Percentiles rank a stretch among this genome's conserved stretches.
These are phyloP conservation scores for Melanotaenia parkinsoni DNA, from an alignment of 2,797 vertebrate genomes.

Conservation along the genomic window DNA sequence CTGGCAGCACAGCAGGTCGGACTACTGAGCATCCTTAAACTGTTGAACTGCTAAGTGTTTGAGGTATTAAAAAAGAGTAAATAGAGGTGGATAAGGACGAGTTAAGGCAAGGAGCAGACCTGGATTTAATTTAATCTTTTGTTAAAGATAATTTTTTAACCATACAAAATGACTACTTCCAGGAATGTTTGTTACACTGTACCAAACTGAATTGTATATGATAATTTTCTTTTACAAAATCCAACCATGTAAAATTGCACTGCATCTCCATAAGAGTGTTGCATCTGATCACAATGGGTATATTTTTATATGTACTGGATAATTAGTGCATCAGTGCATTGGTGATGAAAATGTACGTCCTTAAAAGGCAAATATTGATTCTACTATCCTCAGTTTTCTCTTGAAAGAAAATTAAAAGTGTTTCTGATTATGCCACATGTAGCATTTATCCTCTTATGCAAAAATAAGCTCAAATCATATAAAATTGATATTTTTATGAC, in stretches of 20 bases:
- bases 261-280: neutral
- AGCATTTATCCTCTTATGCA: neutral
- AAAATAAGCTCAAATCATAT: conserved; percentile 3
- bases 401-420: neutral
- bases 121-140: neutral
- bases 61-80: neutral
- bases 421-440: neutral
- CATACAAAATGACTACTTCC: neutral
- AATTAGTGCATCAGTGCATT: neutral
- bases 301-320: neutral
- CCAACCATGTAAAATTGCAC: neutral
- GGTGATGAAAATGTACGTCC: neutral
- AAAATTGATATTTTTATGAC: neutral
- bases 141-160: neutral
- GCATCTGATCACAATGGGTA: too few species aligned
- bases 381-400: neutral
- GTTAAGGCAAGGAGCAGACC: neutral
- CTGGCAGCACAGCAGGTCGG: neutral
- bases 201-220: neutral
- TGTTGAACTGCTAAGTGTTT: conserved; percentile 8
- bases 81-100: neutral
- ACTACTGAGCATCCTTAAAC: neutral
- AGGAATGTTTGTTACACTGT: neutral
- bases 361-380: neutral
- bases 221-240: neutral